Percentiles rank a stretch among this genome's conserved stretches.
phyloP scores from a whole-genome alignment of 2,797 vertebrate genomes.

The Adrianichthys oophorus region DNA sequence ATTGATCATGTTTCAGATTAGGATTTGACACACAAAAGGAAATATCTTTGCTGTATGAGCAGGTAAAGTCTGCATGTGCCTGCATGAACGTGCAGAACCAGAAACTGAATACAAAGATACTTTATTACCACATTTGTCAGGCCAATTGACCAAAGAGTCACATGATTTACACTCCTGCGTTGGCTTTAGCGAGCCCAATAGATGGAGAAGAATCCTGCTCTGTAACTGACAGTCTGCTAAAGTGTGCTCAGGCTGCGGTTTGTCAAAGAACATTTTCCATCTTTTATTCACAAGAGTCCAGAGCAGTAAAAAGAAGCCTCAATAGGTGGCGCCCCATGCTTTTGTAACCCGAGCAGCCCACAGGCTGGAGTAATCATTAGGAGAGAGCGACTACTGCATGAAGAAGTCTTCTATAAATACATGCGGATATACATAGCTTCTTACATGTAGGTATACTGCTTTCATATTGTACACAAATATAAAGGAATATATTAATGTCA shows the following conservation, averaged over 20 bases:
- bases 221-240: constrained; percentile 13
- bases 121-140: constrained; percentile 64
- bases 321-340: constrained; percentile 67
- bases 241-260: constrained; percentile 9
- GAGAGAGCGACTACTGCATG: constrained; percentile 51
- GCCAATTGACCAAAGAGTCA: constrained; percentile 36
- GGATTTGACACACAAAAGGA: background rate
- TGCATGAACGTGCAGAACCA: constrained; percentile 15
- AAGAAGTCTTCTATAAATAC: constrained; percentile 74
- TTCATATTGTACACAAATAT: constrained; percentile 71
- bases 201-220: constrained; percentile 9
- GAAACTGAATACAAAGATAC: constrained; percentile 59
- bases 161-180: constrained; percentile 37
- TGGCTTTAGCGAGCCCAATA: constrained; percentile 12
- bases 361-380: constrained; percentile 62
- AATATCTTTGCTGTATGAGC: no score
- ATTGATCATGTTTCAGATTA: background rate
- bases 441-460: constrained; percentile 71
- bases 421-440: constrained; percentile 73
- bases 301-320: constrained; percentile 47
- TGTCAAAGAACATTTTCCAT: background rate
- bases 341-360: constrained; percentile 32
- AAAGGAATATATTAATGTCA: constrained; percentile 84
- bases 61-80: background rate
- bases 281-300: constrained; percentile 16